Evolutionary conservation across 2,888 invertebrate genomes (phyloP), one percentile per base, ranked within the genome.

Genomic region (Notodonta dromedarius): DNA sequence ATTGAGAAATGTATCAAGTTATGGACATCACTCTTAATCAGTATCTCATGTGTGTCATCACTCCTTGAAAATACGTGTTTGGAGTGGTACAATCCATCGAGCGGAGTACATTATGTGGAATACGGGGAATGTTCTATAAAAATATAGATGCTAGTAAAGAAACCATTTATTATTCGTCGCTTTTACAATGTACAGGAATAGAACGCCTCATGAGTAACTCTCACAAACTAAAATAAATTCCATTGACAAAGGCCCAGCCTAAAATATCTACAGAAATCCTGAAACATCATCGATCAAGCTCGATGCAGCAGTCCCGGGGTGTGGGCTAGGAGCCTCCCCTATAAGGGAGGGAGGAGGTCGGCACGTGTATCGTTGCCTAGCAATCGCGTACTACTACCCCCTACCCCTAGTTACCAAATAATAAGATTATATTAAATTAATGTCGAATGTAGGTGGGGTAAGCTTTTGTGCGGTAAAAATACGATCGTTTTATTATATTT

Each of bases 301-400:
- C 32, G 60, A 61, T 70, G 70, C 60, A 58, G 53, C 59, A 58
- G 53, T 32, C 40, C 32, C 24, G 52, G 67, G 24, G 9, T 9
- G 39, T 56, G 32, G 44, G 40, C 11, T 5, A 14, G 53, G 67
- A 57, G 32, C 60, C 56, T 48, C 62, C 57, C 58, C 53, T 9
- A 11, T n/a, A 53, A 51, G 56, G 55, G 56, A 55, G 55, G 55
- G 50, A 57, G 58, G 60, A 61, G 63, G 48, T 48, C 56, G 79
- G 75, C 81, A 79, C 82, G 81, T 83, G 83, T 83, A 84, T 55
- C 76, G 77, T 82, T 79, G 80, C 85, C 66, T 76, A 73, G 84
- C 80, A 70, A 84, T 74, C 58, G 70, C 61, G 55, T 70, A 69
- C 55, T 70, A 62, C 65, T 58, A 52, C 65, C 63, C 46, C 58